Evolutionary conservation across 2,113 vertebrate species (phyloP).

Genomic region (Ciconia stormi): DNA sequence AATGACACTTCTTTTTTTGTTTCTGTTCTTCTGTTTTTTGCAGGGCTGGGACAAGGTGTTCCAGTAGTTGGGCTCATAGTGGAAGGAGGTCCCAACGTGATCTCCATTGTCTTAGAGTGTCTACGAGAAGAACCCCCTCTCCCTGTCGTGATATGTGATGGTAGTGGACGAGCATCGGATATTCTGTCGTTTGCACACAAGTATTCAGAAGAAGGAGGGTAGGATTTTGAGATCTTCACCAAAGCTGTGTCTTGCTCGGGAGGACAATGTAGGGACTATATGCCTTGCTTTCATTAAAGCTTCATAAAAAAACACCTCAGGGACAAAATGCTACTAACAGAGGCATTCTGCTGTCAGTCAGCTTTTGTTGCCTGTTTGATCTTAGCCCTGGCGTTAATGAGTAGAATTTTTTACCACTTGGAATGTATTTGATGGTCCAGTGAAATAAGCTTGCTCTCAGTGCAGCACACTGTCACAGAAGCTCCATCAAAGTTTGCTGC

Average conservation of each 20-base stretch:
- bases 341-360: neutral
- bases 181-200: conserved; percentile 97
- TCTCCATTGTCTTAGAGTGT: conserved; percentile 92
- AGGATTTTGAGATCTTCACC: conserved; percentile 32
- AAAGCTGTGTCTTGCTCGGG: neutral
- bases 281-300: neutral
- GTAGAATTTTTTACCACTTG: neutral
- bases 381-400: neutral
- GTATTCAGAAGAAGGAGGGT: conserved; percentile 93
- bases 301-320: neutral
- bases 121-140: conserved; percentile 92
- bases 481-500: neutral
- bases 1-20: neutral
- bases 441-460: neutral
- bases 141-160: conserved; percentile 96
- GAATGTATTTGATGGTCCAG: neutral
- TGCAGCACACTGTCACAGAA: neutral
- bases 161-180: conserved; percentile 92
- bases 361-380: neutral
- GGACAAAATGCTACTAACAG: neutral
- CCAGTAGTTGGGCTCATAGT: conserved; percentile 94
- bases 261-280: neutral
- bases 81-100: conserved; percentile 95
- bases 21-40: conserved; percentile 9
- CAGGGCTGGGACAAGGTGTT: conserved; percentile 95